Percentiles rank a stretch among this genome's conserved stretches.
Conservation (phyloP, 2,888 invertebrate genomes). For the Nasonia oneida region DNA sequence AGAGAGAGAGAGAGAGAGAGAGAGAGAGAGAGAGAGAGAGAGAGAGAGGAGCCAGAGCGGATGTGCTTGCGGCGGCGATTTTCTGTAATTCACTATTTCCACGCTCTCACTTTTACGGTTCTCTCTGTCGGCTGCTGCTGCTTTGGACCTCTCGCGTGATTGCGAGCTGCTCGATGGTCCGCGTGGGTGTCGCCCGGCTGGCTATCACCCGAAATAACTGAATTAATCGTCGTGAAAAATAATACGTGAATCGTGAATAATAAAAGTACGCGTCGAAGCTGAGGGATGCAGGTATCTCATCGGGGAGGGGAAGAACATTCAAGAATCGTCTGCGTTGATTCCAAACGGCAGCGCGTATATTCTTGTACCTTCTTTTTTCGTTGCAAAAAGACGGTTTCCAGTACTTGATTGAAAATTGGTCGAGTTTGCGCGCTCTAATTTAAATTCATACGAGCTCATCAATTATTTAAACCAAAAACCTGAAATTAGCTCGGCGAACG, state of each 20-base stretch:
- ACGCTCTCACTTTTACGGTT: slow-evolving; percentile 43
- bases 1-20: too few species aligned
- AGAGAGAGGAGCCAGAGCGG: not conserved
- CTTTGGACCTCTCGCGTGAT: slow-evolving; percentile 53
- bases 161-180: slow-evolving; percentile 16
- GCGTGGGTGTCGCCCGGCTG: not conserved
- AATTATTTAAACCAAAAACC: slow-evolving; percentile 51
- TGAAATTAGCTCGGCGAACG: not conserved
- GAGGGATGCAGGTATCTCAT: not conserved
- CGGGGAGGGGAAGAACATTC: too few species aligned
- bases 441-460: slow-evolving; percentile 28
- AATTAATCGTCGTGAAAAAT: slow-evolving; percentile 40
- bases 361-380: not conserved
- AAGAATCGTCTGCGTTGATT: not conserved
- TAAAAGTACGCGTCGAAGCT: not conserved
- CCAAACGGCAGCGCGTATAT: not conserved
- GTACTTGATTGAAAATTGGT: slow-evolving; percentile 27
- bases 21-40: too few species aligned
- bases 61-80: slow-evolving; percentile 27
- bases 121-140: not conserved
- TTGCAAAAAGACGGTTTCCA: not conserved
- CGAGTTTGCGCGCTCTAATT: slow-evolving; percentile 5
- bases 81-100: slow-evolving; percentile 56
- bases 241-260: slow-evolving; percentile 24
- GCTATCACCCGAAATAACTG: slow-evolving; percentile 39